phyloP scores from a whole-genome alignment of 2,113 vertebrate genomes.

The Neoarius graeffei region DNA sequence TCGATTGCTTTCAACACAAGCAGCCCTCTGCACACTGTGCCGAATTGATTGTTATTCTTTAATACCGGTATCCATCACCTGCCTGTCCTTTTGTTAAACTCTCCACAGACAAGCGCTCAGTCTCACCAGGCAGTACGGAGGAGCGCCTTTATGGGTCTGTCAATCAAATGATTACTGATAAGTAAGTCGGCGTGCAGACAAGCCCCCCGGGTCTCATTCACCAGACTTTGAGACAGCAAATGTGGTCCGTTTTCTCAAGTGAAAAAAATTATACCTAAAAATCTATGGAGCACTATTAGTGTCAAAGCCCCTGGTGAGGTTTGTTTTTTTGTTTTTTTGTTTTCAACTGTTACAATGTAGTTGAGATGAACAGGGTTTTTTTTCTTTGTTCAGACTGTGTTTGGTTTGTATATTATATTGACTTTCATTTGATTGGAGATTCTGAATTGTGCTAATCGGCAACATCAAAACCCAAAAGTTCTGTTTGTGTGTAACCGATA shows the following conservation, averaged over 20 bases:
- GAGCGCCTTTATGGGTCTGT: conserved; percentile 30
- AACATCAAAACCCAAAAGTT: neutral
- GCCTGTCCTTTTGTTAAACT: conserved; percentile 29
- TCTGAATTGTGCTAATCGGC: neutral
- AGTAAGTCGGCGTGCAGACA: conserved; percentile 18
- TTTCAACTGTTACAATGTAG: conserved; percentile 51
- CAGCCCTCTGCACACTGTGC: too few relatives aligned
- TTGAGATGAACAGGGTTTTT: neutral
- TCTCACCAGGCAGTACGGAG: neutral
- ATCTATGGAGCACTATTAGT: neutral
- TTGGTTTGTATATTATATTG: neutral
- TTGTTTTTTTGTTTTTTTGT: neutral
- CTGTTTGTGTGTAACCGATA: neutral
- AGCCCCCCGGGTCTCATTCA: conserved; percentile 27
- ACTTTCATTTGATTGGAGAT: neutral
- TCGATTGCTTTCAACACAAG: conserved; percentile 1
- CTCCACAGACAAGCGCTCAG: conserved; percentile 16
- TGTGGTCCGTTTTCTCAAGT: neutral
- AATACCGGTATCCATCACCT: conserved; percentile 27
- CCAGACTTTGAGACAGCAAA: neutral
- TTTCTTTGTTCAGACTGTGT: neutral
- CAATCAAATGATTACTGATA: conserved; percentile 44
- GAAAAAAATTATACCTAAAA: neutral
- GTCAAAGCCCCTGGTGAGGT: neutral
- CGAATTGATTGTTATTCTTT: conserved; percentile 34